phyloP scores from a whole-genome alignment of 2,113 vertebrate genomes.

The Cyprinodon variegatus region DNA sequence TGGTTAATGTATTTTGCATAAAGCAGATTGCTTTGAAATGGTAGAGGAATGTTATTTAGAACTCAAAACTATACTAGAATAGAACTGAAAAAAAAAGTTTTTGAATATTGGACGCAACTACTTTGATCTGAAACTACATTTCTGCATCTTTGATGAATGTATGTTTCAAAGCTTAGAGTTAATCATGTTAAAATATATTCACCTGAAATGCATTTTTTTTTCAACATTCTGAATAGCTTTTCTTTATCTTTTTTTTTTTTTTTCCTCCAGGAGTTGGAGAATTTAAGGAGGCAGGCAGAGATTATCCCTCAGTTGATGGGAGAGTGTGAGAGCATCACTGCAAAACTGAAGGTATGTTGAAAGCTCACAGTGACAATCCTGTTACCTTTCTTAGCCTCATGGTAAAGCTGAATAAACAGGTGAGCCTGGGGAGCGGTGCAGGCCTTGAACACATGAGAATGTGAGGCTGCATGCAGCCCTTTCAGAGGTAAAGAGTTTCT shows the following conservation, averaged over 20 bases:
- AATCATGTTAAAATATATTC: background rate
- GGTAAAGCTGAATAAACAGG: slow-evolving; percentile 6
- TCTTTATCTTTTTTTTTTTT: background rate
- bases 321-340: slow-evolving; percentile 89
- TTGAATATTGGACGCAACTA: too few relatives aligned
- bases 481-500: slow-evolving; percentile 34
- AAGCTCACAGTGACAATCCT: slow-evolving; percentile 3
- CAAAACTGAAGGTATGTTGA: slow-evolving; percentile 88
- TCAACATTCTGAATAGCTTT: background rate
- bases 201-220: background rate
- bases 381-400: background rate
- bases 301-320: slow-evolving; percentile 94
- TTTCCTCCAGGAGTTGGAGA: slow-evolving; percentile 87
- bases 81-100: too few relatives aligned
- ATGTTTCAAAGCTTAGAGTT: background rate
- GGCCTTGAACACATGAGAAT: slow-evolving; percentile 16
- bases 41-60: background rate
- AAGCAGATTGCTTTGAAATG: background rate
- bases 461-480: slow-evolving; percentile 1
- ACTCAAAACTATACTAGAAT: background rate
- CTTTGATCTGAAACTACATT: background rate
- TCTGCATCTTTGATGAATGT: background rate
- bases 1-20: background rate
- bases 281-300: slow-evolving; percentile 94
- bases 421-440: slow-evolving; percentile 5